phyloP scores from a whole-genome alignment of 1,140 invertebrate species.

The Helicorthomorpha holstii region DNA sequence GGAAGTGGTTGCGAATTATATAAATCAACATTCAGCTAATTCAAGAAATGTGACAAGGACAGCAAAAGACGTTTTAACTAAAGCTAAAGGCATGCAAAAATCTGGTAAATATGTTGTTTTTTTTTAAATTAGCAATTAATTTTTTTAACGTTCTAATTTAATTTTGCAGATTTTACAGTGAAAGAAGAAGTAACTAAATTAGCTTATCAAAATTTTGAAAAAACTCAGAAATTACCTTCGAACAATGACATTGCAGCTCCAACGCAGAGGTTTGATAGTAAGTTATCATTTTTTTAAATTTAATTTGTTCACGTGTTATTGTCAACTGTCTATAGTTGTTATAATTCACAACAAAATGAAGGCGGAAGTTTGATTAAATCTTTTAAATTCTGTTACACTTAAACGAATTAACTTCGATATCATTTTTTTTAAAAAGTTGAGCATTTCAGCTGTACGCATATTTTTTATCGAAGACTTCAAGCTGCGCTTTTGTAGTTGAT shows the following conservation, averaged over 20 bases:
- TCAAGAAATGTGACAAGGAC: conserved; percentile 29
- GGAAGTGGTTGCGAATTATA: conserved; percentile 91
- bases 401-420: too few species aligned
- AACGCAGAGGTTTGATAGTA: conserved; percentile 35
- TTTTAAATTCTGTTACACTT: too few species aligned
- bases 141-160: conserved; percentile 5
- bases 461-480: too few species aligned
- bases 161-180: conserved; percentile 31
- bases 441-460: too few species aligned
- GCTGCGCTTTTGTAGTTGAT: too few species aligned
- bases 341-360: too few species aligned
- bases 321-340: too few species aligned
- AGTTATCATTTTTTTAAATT: conserved; percentile 12
- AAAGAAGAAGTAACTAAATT: conserved; percentile 71
- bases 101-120: conserved; percentile 28
- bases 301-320: too few species aligned
- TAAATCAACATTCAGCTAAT: conserved; percentile 63
- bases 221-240: conserved; percentile 48
- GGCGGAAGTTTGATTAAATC: too few species aligned
- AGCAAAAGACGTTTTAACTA: conserved; percentile 83
- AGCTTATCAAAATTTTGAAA: conserved; percentile 80
- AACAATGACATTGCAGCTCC: conserved; percentile 37
- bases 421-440: too few species aligned
- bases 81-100: conserved; percentile 87
- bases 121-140: conserved; percentile 1